Conservation (phyloP, 1,140 invertebrate genomes). For the Armadillidium nasatum region DNA sequence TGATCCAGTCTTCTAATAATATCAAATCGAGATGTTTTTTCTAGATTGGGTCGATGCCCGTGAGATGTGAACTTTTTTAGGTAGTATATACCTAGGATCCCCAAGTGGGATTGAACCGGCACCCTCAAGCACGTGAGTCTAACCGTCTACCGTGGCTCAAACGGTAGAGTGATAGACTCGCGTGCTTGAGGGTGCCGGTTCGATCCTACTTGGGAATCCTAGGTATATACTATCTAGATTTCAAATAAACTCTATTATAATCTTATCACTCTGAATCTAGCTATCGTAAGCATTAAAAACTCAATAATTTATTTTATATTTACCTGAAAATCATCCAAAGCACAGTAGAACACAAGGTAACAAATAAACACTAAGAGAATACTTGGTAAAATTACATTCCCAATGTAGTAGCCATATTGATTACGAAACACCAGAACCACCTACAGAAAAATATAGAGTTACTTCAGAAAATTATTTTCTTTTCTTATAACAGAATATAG, state of each 20-base stretch:
- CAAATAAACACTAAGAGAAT: slow-evolving; percentile 31
- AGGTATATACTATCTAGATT: too few species aligned
- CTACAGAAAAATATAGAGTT: neutral
- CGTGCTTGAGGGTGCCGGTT: too few species aligned
- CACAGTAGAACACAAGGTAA: slow-evolving; percentile 26
- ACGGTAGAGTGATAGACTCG: too few species aligned
- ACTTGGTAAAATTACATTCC: slow-evolving; percentile 33
- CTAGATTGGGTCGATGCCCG: too few species aligned
- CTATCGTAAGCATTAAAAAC: neutral
- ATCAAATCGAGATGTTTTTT: neutral
- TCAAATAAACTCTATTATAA: neutral
- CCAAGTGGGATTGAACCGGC: too few species aligned
- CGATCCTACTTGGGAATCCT: too few species aligned
- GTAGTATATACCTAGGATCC: too few species aligned
- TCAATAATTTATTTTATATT: neutral
- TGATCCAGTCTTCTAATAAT: neutral
- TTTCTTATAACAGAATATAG: neutral
- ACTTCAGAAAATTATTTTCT: too few species aligned
- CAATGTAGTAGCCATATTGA: slow-evolving; percentile 39
- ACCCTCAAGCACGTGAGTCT: too few species aligned
- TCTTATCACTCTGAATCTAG: neutral
- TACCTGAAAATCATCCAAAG: slow-evolving; percentile 32
- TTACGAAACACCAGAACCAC: slow-evolving; percentile 31
- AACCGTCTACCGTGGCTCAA: too few species aligned
- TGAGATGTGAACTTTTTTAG: too few species aligned